Base-by-base conservation (phyloP, 2,797 vertebrate genomes). In the Acrossocheilus wenchowensis region DNA sequence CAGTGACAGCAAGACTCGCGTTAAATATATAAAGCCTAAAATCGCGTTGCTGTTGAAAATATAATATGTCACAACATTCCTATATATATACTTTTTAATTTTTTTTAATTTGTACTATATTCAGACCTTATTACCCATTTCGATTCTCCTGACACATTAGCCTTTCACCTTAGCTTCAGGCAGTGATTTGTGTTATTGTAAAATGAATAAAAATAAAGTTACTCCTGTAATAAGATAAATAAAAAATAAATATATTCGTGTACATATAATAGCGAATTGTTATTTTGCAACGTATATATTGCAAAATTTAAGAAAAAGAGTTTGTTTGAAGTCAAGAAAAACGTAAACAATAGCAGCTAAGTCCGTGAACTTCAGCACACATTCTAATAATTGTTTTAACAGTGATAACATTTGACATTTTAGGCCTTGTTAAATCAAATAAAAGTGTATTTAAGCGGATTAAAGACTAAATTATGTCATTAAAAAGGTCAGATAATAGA, bases 281-380 rank as follows among this genome's bases (percentile, higher is more conserved):
- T 9, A 19, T 52, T 39, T 52, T 26, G 7, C 0, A 3, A 39
- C 4, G 6, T 68, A 21, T 52, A 12, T 66, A 8, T 66, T 4
- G 23, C 5, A 41, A 64, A 64, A 64, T 0, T n/a, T 8, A 68
- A n/a, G 11, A 71, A 7, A 62, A 43, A 8, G 19, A 60, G 66
- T 79, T 79, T 50, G 48, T 52, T 21, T 34, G 2, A 43, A 72
- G 78, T 54, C 41, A 41, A 23, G 57, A 64, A 48, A 75, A 64
- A 86, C 69, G 84, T 86, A 86, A 86, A 86, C 78, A 86, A 86
- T 52, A 81, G 68, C 66, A 23, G 84, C 64, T 85, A 81, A 54
- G 50, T 34, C 45, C 60, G 78, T 57, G 79, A 86, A 81, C 78
- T 41, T 81, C 69, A 52, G 78, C 69, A 64, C 54, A 71, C 2